Evolutionary conservation across 2,888 invertebrate species (phyloP), one percentile per base, ranked within the genome.

Genomic region (Drosophila greeni): DNA sequence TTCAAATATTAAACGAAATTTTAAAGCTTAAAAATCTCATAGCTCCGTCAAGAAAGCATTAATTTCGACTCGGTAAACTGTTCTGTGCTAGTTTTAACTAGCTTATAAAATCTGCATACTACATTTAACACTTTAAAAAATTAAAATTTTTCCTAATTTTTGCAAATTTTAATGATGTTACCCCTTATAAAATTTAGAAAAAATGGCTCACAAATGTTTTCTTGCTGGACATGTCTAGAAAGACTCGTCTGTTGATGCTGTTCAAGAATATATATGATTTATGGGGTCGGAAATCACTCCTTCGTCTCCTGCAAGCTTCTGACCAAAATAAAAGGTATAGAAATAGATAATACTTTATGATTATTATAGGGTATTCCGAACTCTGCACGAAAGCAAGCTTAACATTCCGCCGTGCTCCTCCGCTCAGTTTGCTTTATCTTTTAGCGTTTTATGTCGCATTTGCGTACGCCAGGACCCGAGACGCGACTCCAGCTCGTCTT

Each of bases 391-490:
- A 7, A 12, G 0, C 11, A 2, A 14, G 8, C 11, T 3, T 7
- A 5, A 14, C 23, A 18, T 42, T 34, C 29, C 29, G 26, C 48
- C 52, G 20, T 42, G 52, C 26, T 39, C 55, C 62, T 9, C 14
- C 5, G 58, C 57, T 51, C 61, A 62, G 52, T 54, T 67, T 75
- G 80, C 70, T 76, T 79, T 79, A 80, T 79, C 82, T 82, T 79
- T 79, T 75, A 82, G 78, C 82, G 70, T 79, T 82, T 79, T 79
- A 79, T 79, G 82, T 82, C 80, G 73, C 77, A 83, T 83, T 81
- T 83, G 76, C 79, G 82, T 81, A 79, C 67, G 43, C 66, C 48
- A 58, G 61, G 52, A 51, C 61, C 61, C 48, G 61, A 36, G 62
- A 52, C 51, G 55, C 57, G 60, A 72, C 64, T 69, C 66, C 74